Percentiles rank a stretch among this genome's conserved stretches.
Evolutionary conservation across 1,140 invertebrate species (phyloP).

Genomic region (Drosophila teissieri): DNA sequence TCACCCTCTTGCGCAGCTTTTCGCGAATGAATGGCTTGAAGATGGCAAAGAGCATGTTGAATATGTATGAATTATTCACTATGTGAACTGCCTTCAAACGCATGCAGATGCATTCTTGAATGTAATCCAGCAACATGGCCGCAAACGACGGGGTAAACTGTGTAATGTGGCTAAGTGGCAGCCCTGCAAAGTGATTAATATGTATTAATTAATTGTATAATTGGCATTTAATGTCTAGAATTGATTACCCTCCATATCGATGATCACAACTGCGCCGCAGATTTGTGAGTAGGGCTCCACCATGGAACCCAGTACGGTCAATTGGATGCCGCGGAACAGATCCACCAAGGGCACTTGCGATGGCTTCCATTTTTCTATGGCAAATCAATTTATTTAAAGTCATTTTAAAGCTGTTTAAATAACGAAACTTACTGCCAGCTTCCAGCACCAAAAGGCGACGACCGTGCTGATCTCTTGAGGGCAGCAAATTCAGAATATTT

Average conservation of each 20-base stretch:
- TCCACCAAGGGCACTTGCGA: constrained; percentile 86
- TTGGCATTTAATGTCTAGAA: neutral
- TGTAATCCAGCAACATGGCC: constrained; percentile 87
- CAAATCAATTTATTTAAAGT: neutral
- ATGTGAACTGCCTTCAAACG: constrained; percentile 90
- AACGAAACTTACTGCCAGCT: constrained; percentile 85
- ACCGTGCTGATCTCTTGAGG: constrained; percentile 86
- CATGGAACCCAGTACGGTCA: constrained; percentile 87
- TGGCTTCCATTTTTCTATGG: constrained; percentile 88
- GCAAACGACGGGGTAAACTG: constrained; percentile 90
- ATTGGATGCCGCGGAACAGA: constrained; percentile 87
- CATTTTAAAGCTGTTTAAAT: neutral
- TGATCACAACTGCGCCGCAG: constrained; percentile 87
- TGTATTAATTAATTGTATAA: neutral
- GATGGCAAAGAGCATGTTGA: constrained; percentile 90
- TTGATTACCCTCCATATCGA: constrained; percentile 88
- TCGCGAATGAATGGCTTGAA: constrained; percentile 91
- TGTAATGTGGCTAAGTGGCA: constrained; percentile 88
- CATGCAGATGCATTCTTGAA: constrained; percentile 86
- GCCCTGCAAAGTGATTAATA: constrained; percentile 61
- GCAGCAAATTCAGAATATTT: constrained; percentile 86
- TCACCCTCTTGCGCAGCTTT: constrained; percentile 87
- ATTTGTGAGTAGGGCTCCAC: constrained; percentile 88
- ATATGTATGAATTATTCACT: constrained; percentile 91
- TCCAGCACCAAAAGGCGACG: constrained; percentile 86